Base-by-base conservation (phyloP, 2,797 vertebrate species). In the Champsocephalus gunnari region DNA sequence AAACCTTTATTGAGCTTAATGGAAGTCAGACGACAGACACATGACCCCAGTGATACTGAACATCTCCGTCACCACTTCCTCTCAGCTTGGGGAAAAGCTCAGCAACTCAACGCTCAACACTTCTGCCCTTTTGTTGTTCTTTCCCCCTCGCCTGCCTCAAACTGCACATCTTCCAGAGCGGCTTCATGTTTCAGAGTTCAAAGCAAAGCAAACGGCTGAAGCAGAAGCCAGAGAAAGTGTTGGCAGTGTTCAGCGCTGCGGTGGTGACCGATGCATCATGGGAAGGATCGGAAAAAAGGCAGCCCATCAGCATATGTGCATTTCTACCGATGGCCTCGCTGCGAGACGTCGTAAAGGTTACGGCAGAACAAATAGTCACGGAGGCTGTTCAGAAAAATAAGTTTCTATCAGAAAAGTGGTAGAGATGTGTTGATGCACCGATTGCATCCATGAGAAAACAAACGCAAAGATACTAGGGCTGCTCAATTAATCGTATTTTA, bases 191-290 rank as follows among this genome's bases (percentile, higher is more conserved):
- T 87, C 81, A 79, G 16, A 84, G 63, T 75, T 90, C 65, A 82
- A 82, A 90, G 77, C 70, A 62, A 68, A 71, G 56, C 67, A 44
- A 77, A 77, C 16, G 71, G 84, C 85, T 89, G 87, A 84, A 88
- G 73, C n/a, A 79, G 76, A 75, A 73, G 76, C 80, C 85, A 79
- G 67, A 44, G 41, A 21, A 32, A 14, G 47, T 49, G 41, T 75
- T 87, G 88, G 87, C 84, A 72, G 77, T 34, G 61, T 12, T 6
- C 10, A 0, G 45, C 0, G 62, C 71, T 78, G 87, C n/a, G 67
- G 82, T 56, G 71, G 55, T 71, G 85, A 87, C 76, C 85, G 67
- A 86, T 51, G 81, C 73, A 75, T 75, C 69, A 79, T 54, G 58
- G 67, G 61, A 54, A 17, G 73, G 57, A 49, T 43, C 28, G 61